Conservation (phyloP, 2,113 vertebrate genomes). For the Entomyzon cyanotis region DNA sequence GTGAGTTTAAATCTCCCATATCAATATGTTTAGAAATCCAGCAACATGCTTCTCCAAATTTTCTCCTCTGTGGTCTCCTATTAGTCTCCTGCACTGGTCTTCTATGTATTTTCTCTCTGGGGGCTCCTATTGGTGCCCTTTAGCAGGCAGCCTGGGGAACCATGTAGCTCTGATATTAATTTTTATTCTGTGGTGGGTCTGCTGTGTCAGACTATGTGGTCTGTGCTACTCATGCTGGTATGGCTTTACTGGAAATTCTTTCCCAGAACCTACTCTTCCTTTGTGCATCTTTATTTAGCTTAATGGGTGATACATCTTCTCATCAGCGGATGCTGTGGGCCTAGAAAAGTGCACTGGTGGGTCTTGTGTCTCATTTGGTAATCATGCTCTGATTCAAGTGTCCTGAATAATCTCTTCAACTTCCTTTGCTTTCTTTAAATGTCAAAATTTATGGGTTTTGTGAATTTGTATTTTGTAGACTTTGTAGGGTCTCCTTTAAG, state of each 20-base stretch:
- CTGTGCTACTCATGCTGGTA: neutral
- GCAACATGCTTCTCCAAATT: neutral
- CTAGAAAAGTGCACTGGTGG: neutral
- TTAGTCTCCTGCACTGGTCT: neutral
- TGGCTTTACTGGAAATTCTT: neutral
- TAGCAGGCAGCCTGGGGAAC: neutral
- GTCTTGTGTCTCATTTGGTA: neutral
- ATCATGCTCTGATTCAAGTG: neutral
- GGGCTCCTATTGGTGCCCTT: neutral
- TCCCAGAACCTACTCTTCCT: neutral
- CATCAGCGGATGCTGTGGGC: neutral
- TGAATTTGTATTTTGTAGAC: neutral
- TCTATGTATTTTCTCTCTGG: neutral
- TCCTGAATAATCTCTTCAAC: neutral
- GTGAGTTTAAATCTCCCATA: neutral
- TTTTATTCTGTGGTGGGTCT: slow-evolving; percentile 10
- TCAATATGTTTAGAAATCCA: neutral
- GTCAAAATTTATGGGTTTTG: neutral
- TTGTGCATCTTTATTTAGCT: neutral
- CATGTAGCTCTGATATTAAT: neutral
- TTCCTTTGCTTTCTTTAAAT: neutral
- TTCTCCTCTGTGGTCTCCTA: neutral
- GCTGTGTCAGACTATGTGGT: neutral
- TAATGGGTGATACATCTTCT: neutral
- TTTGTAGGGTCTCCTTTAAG: neutral